A percentile compares a stretch with the other conserved stretches of the same genome.
phyloP scores from a whole-genome alignment of 2,888 invertebrate species.

The Ormyrus pomaceus region DNA sequence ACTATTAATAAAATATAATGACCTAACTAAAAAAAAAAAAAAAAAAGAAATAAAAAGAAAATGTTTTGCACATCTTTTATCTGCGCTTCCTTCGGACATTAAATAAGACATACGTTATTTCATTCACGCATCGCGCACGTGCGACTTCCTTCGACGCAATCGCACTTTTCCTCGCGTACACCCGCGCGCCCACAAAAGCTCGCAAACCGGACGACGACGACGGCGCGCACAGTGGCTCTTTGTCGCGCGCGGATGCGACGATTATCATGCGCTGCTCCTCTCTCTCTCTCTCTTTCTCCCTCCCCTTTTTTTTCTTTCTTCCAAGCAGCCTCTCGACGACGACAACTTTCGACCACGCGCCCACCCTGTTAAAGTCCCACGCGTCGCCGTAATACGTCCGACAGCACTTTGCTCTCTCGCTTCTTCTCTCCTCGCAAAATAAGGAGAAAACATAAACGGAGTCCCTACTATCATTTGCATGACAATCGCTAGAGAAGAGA shows the following conservation, averaged over 20 bases:
- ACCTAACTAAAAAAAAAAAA: background rate
- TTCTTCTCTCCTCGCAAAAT: slow-evolving; percentile 18
- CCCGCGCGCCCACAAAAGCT: background rate
- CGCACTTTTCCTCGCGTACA: slow-evolving; percentile 10
- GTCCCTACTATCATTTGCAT: slow-evolving; percentile 33
- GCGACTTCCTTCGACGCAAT: slow-evolving; percentile 43
- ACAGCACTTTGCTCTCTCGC: slow-evolving; percentile 14
- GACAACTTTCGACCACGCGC: slow-evolving; percentile 25
- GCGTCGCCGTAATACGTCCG: slow-evolving; percentile 26
- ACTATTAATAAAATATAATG: background rate
- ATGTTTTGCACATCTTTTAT: slow-evolving; percentile 15
- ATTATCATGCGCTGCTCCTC: slow-evolving; percentile 23
- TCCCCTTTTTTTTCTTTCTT: background rate
- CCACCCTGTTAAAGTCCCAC: slow-evolving; percentile 34
- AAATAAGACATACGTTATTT: slow-evolving; percentile 35
- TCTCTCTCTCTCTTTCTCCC: background rate
- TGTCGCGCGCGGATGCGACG: slow-evolving; percentile 40
- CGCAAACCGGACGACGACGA: slow-evolving; percentile 9
- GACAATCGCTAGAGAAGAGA: slow-evolving; percentile 32
- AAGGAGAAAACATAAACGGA: slow-evolving; percentile 16
- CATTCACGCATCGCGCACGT: slow-evolving; percentile 36
- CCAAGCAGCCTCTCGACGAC: background rate
- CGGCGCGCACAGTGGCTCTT: slow-evolving; percentile 20
- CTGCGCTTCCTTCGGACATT: background rate
- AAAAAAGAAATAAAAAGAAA: background rate